Conservation (phyloP, 2,888 invertebrate species). For the Zaprionus bogoriensis region DNA sequence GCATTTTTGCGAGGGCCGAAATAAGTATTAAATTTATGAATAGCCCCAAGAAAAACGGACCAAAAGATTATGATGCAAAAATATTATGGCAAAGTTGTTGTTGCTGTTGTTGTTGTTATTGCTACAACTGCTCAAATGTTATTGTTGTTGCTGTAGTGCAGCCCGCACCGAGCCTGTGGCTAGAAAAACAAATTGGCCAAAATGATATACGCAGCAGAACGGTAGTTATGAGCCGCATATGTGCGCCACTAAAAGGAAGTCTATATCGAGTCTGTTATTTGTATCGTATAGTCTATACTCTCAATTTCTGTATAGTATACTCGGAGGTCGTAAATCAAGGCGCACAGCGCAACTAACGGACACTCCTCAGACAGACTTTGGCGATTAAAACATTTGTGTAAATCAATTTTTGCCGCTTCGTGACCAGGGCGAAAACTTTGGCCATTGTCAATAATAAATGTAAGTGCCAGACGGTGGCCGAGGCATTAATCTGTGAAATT, state of each 20-base stretch:
- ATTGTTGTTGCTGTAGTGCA: not conserved
- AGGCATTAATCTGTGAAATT: constrained; percentile 77
- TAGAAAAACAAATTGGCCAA: constrained; percentile 39
- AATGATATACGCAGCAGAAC: no score
- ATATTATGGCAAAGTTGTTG: not conserved
- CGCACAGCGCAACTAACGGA: constrained; percentile 12
- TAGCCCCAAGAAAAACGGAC: constrained; percentile 18
- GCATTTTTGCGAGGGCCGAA: constrained; percentile 5
- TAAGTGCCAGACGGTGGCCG: constrained; percentile 43
- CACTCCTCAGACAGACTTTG: constrained; percentile 12
- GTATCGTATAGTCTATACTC: not conserved
- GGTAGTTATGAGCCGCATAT: not conserved
- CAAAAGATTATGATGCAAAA: constrained; percentile 24
- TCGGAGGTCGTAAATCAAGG: constrained; percentile 4
- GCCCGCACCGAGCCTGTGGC: constrained; percentile 11
- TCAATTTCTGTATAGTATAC: not conserved
- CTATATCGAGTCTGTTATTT: no score
- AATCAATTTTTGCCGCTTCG: constrained; percentile 66
- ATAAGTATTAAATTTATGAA: constrained; percentile 29
- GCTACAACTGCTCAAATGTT: no score
- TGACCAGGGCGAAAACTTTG: constrained; percentile 58
- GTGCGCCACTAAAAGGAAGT: not conserved
- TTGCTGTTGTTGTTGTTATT: constrained; percentile 9
- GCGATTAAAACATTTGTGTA: constrained; percentile 45
- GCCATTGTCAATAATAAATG: constrained; percentile 76